Percentiles rank a stretch among this genome's conserved stretches.
Conservation (phyloP, 64 coral and sea anemone species). For the Platygyra sinensis region DNA sequence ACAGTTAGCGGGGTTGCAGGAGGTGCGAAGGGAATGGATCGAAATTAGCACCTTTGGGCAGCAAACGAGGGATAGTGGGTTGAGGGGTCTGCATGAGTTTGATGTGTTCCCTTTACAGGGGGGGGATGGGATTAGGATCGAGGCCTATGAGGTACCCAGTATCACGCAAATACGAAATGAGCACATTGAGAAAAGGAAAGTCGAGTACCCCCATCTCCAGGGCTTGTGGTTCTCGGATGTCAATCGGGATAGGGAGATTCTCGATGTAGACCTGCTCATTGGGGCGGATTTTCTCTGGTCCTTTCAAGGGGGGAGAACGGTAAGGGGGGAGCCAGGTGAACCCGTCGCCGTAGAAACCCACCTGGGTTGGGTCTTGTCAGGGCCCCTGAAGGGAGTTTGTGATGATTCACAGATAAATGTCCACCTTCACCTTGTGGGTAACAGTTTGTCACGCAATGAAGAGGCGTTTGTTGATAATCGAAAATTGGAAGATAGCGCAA, state of each 20-base stretch:
- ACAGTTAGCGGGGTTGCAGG: background rate
- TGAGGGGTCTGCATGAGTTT: background rate
- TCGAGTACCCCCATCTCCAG: slow-evolving; percentile 29
- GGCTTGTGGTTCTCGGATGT: slow-evolving; percentile 58
- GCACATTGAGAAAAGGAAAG: slow-evolving; percentile 29
- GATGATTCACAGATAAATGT: no score
- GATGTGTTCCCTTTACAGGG: background rate
- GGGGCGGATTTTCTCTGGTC: slow-evolving; percentile 52
- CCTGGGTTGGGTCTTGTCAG: slow-evolving; percentile 48
- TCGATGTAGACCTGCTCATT: slow-evolving; percentile 42
- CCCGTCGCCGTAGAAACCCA: slow-evolving; percentile 37
- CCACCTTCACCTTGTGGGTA: no score
- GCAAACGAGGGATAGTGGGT: background rate
- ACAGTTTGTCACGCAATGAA: no score
- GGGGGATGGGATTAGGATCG: background rate
- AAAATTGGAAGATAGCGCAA: background rate
- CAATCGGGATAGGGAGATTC: background rate
- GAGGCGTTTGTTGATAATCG: background rate
- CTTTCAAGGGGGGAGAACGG: slow-evolving; percentile 39
- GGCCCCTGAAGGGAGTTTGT: background rate
- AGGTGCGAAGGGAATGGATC: background rate
- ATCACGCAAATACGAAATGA: background rate
- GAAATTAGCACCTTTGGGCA: background rate
- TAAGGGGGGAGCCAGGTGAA: slow-evolving; percentile 23
- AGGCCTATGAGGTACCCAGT: background rate